Base-by-base conservation (phyloP, 2,113 vertebrate species). In the Sminthopsis crassicaudata region DNA sequence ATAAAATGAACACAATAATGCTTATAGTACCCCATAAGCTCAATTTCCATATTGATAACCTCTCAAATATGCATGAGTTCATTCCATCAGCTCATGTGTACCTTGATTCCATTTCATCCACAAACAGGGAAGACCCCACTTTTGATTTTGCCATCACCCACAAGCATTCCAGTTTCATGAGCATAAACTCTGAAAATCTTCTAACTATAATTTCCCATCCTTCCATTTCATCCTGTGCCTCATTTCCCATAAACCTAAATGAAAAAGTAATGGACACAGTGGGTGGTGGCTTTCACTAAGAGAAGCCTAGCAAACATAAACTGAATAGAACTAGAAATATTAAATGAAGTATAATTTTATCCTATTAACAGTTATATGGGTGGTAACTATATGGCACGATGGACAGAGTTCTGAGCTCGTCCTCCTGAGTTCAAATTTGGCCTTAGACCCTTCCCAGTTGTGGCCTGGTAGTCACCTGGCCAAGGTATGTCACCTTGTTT, bases 331-430 rank as follows among this genome's bases (percentile, higher is more conserved):
- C 90, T 76, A 25, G 30, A 84, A 90, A 30, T 54, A 8, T 91
- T 30, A 84, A 95, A 50, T 92, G 30, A 95, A 93, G 54, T 52
- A 76, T 25, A 90, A 27, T n/a, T 95, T 90, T 91, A 54, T 90
- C 46, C 46, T 84, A n/a, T 60, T 95, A 76, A 48, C 46, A 91
- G 55, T 95, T 36, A 36, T 19, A 67, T 67, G 30, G 60, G 36
- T 36, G 30, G 60, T 36, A 36, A 36, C 12, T 67, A 67, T 12
- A 4, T 67, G 12, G 30, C 5, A 0, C 9, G 36, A 0, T 67
- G 12, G 30, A 67, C 16, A 67, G 60, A 67, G 4, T 19, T 1
- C 14, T 67, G 60, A 36, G 30, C 60, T 67, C 9, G 36, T 67
- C 25, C 36, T 67, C 30, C 9, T 36, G 60, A 67, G 36, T n/a